phyloP scores from a whole-genome alignment of 2,888 invertebrate genomes.

The Chrysolina haemoptera region DNA sequence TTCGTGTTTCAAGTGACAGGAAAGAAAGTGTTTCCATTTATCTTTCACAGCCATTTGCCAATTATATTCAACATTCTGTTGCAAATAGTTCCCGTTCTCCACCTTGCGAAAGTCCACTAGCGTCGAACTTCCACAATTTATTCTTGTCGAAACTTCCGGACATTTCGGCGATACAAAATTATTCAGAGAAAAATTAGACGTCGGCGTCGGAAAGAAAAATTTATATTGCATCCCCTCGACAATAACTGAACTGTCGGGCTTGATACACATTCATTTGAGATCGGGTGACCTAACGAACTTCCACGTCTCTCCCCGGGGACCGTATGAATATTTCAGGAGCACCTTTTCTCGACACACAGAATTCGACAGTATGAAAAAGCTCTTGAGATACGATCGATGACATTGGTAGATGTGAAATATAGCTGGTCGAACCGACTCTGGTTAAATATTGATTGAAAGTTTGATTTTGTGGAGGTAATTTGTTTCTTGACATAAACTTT shows the following conservation, averaged over 20 bases:
- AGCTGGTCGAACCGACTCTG: too few species aligned
- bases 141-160: conserved; percentile 10
- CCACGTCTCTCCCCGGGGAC: not conserved
- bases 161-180: not conserved
- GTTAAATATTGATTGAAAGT: too few species aligned
- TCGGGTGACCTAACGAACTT: conserved; percentile 18
- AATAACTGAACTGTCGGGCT: conserved; percentile 20
- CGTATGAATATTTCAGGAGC: conserved; percentile 23
- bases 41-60: not conserved
- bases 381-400: conserved; percentile 16
- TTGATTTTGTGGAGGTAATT: too few species aligned
- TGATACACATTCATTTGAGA: conserved; percentile 7
- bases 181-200: conserved; percentile 6
- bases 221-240: not conserved
- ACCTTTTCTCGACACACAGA: conserved; percentile 14
- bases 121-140: not conserved
- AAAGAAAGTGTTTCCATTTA: not conserved
- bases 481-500: too few species aligned
- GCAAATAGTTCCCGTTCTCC: not conserved
- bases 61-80: too few species aligned
- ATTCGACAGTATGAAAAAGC: conserved; percentile 14
- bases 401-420: not conserved
- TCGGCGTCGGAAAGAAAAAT: not conserved
- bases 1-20: too few species aligned
- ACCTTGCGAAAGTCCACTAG: not conserved